Conservation (phyloP, 2,113 vertebrate genomes). For the Cygnus atratus region DNA sequence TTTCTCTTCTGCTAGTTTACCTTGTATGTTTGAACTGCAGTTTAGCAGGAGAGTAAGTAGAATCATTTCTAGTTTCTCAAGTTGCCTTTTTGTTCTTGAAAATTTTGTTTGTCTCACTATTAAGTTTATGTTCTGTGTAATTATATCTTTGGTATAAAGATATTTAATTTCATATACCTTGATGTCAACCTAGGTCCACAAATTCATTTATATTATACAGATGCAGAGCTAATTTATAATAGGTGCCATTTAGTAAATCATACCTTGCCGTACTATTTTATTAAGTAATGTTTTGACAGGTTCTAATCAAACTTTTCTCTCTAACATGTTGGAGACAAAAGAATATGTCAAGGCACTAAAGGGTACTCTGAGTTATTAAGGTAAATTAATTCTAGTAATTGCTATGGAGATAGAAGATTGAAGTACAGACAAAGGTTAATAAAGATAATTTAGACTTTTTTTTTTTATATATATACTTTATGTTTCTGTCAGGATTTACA, state of each 20-base stretch:
- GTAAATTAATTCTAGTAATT: slow-evolving; percentile 54
- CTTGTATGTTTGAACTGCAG: not conserved
- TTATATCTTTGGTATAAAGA: not conserved
- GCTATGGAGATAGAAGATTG: slow-evolving; percentile 1
- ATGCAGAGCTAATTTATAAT: not conserved
- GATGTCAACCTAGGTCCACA: not conserved
- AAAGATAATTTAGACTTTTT: slow-evolving; percentile 26
- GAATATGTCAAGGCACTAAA: slow-evolving; percentile 24
- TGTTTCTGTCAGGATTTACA: not conserved
- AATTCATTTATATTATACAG: not conserved
- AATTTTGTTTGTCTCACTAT: not conserved
- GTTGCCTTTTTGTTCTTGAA: not conserved
- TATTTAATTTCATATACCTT: not conserved
- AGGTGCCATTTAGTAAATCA: slow-evolving; percentile 3
- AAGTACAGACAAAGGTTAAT: slow-evolving; percentile 31
- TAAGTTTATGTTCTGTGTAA: not conserved
- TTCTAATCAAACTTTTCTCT: slow-evolving; percentile 54
- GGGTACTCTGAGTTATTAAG: slow-evolving; percentile 33
- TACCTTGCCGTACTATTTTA: not conserved
- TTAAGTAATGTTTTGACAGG: slow-evolving; percentile 48
- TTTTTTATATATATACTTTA: not conserved
- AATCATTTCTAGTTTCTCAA: not conserved
- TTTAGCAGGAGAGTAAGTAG: not conserved
- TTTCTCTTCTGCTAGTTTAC: not conserved
- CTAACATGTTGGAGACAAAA: slow-evolving; percentile 28